Evolutionary conservation across 2,113 vertebrate species (phyloP), one percentile per base, ranked within the genome.

Genomic region (Limnothrissa miodon): DNA sequence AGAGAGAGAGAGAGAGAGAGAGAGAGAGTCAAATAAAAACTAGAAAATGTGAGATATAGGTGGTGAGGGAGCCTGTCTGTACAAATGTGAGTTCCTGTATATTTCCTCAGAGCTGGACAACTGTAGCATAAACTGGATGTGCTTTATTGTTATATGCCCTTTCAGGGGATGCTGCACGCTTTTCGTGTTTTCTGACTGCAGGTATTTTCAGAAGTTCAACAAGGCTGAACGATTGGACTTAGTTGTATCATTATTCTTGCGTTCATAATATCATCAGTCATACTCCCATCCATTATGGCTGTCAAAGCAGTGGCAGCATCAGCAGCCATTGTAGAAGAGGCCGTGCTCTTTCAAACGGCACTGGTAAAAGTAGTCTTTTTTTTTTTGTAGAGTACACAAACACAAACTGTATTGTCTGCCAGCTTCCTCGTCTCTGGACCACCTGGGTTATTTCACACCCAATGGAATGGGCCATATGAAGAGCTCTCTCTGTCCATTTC

Each of bases 401-500:
- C 36, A 39, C 29, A 39, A 74, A 17, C 4, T 13, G 29, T 74
- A 74, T 74, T 36, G 66, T 33, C 25, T 29, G 66, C 11, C 29
- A 74, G 29, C 10, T 11, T 10, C 59, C 29, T 36, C 15, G 66
- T 36, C 33, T 29, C 29, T 13, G 66, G 11, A 19, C 83, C 85
- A 88, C 89, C 84, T 86, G 86, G 86, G 88, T 78, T 66, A 80
- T 86, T 83, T 87, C 85, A 78, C 84, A 23, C 48, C 85, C 85
- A 19, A 39, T 36, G 66, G 13, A 5, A 74, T 33, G 66, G 33
- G 33, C 29, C 29, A 39, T 29, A 39, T 11, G 66, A 21, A n/a
- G 56, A 87, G 45, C 19, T 74, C 85, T 87, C 87, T 86, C 81
- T 81, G 84, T 87, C 89, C 86, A 89, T 90, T 88, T 89, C 84